Conservation (phyloP, 2,797 vertebrate genomes). For the Tolypeutes matacus region DNA sequence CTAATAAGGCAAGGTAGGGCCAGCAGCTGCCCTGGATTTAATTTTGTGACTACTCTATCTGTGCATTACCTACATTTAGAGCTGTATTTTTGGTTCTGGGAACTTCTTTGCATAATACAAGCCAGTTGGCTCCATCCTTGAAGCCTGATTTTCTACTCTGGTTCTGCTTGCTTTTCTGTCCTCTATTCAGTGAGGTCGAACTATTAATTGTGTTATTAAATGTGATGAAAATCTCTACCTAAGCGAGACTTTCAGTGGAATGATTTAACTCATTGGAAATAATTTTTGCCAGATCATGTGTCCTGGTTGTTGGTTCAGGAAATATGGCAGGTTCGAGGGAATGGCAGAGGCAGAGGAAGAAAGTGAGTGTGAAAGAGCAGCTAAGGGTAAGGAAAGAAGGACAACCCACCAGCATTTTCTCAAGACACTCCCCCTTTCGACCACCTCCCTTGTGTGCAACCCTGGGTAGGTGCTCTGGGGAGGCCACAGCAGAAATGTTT, state of each 20-base stretch:
- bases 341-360: background rate
- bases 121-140: background rate
- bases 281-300: background rate
- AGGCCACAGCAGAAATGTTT: background rate
- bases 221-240: conserved; percentile 1
- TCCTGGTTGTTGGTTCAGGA: conserved; percentile 24
- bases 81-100: background rate
- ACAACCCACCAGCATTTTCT: background rate
- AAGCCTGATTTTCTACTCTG: background rate
- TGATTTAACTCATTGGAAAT: conserved; percentile 33
- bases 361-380: background rate
- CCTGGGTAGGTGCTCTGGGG: background rate
- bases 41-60: background rate
- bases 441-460: background rate
- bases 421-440: background rate
- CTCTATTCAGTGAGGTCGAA: background rate
- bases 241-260: background rate
- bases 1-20: background rate
- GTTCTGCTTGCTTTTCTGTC: conserved; percentile 27
- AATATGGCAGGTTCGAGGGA: background rate
- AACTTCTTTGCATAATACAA: background rate
- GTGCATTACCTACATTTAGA: background rate
- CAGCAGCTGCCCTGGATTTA: background rate
- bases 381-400: background rate
- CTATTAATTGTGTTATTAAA: background rate